Conservation (phyloP, 30 jellyfish, hydroid and myxozoan genomes). For the Hydractinia echinata region DNA sequence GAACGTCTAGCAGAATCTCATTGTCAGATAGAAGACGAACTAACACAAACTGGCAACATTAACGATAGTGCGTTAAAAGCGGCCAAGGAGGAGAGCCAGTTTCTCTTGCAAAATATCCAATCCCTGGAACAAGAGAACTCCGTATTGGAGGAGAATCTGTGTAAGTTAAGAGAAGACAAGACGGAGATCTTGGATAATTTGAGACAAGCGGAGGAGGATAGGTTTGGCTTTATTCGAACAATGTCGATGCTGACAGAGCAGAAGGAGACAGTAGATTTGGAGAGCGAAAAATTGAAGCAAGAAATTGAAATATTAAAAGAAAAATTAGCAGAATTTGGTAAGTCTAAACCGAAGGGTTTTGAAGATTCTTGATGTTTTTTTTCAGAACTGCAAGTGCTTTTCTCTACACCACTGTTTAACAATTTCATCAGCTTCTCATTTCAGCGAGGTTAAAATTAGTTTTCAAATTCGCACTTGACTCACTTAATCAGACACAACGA, state of each 20-base stretch:
- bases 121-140: slow-evolving; percentile 84
- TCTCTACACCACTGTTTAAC: too few relatives aligned
- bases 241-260: slow-evolving; percentile 61
- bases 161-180: slow-evolving; percentile 72
- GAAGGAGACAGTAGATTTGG: slow-evolving; percentile 39
- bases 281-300: background rate
- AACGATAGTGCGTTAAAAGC: slow-evolving; percentile 56
- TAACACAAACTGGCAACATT: slow-evolving; percentile 33
- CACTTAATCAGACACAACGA: too few relatives aligned
- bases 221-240: slow-evolving; percentile 78
- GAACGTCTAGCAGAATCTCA: slow-evolving; percentile 67
- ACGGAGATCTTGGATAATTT: slow-evolving; percentile 73
- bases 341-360: background rate
- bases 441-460: slow-evolving; percentile 20
- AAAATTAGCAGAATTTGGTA: background rate
- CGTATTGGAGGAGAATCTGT: slow-evolving; percentile 81
- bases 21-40: slow-evolving; percentile 45
- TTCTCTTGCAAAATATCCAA: slow-evolving; percentile 73
- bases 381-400: background rate
- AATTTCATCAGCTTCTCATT: background rate
- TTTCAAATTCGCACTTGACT: background rate
- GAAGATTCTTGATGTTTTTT: background rate
- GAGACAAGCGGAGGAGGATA: slow-evolving; percentile 88
- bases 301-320: slow-evolving; percentile 18
- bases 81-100: slow-evolving; percentile 75